These are phyloP conservation scores for Channa maculata DNA, from an alignment of 2,113 vertebrate genomes.

Conservation along the genomic window DNA sequence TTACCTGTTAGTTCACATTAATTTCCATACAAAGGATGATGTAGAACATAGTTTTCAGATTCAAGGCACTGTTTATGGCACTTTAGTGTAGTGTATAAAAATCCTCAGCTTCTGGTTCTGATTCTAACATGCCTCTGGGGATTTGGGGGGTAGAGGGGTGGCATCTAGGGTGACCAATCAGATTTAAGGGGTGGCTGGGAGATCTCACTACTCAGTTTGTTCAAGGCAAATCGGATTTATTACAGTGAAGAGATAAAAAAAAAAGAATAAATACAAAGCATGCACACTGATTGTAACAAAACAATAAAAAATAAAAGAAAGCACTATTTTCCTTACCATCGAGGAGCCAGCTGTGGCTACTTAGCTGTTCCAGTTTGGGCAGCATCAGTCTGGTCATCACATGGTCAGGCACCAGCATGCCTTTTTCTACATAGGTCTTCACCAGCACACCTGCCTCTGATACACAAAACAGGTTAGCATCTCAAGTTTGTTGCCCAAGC, in stretches of 20 bases:
- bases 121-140: no score
- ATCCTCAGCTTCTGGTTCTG: no score
- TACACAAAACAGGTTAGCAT: conserved; percentile 28
- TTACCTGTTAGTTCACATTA: no score
- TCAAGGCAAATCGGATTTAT: neutral
- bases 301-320: neutral
- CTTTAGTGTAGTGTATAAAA: neutral
- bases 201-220: neutral
- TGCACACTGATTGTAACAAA: neutral
- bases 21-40: neutral
- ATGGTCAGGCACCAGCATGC: conserved; percentile 92
- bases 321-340: conserved; percentile 86
- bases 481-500: no score
- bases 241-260: no score
- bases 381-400: conserved; percentile 92
- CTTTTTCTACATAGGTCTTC: conserved; percentile 88
- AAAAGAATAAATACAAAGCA: neutral
- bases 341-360: conserved; percentile 89
- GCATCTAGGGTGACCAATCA: conserved; percentile 62
- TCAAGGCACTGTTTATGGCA: neutral
- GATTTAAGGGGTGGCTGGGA: conserved; percentile 20
- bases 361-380: conserved; percentile 87
- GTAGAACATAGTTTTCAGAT: neutral
- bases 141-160: conserved; percentile 29
- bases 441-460: conserved; percentile 89